phyloP scores from a whole-genome alignment of 2,888 invertebrate species.

The Polyommatus icarus region DNA sequence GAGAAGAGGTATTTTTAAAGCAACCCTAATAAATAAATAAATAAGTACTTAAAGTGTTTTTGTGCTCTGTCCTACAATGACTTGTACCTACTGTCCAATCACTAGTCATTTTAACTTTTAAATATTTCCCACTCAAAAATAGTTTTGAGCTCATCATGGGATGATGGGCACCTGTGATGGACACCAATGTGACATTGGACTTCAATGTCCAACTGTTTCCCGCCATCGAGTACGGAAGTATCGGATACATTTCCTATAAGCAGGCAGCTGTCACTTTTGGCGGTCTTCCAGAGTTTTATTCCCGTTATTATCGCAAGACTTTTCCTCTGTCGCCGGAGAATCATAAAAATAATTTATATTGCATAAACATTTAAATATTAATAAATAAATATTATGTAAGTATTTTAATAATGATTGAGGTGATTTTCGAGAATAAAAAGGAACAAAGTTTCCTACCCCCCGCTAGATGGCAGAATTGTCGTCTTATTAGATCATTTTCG shows the following conservation, averaged over 20 bases:
- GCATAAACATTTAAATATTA: not conserved
- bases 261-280: slow-evolving; percentile 13
- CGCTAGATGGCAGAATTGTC: not conserved
- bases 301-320: not conserved
- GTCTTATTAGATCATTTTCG: not conserved
- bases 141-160: too few species aligned
- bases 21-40: too few species aligned
- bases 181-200: not conserved
- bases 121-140: too few species aligned
- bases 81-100: too few species aligned
- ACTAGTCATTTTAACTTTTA: too few species aligned
- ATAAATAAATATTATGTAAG: too few species aligned
- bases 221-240: not conserved
- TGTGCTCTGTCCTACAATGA: too few species aligned
- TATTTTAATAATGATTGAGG: not conserved
- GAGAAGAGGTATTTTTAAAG: too few species aligned
- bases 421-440: not conserved
- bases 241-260: not conserved
- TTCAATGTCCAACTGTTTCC: not conserved
- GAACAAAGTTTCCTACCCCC: not conserved
- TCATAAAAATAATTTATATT: slow-evolving; percentile 1
- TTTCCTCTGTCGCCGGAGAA: not conserved
- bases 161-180: too few species aligned
- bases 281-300: not conserved
- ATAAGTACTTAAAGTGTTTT: too few species aligned